A percentile compares a stretch with the other conserved stretches of the same genome.
Conservation (phyloP, 2,113 vertebrate genomes). For the Rhinichthys klamathensis region DNA sequence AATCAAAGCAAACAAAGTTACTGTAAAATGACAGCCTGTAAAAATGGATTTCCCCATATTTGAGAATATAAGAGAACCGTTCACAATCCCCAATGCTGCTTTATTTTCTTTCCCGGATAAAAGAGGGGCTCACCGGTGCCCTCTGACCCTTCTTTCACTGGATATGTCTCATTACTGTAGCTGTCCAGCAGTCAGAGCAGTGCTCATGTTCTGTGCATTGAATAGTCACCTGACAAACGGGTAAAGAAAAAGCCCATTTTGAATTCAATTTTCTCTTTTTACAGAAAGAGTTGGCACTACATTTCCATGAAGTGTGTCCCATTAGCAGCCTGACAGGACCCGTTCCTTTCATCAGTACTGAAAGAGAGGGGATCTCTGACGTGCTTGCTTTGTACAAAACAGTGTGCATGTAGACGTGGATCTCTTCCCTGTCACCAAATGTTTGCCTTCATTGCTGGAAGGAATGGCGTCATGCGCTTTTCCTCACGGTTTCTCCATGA, state of each 20-base stretch:
- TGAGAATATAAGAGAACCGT: conserved; percentile 37
- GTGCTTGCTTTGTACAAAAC: conserved; percentile 27
- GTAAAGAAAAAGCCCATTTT: conserved; percentile 33
- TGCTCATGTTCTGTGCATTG: not conserved
- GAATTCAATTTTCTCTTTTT: conserved; percentile 9
- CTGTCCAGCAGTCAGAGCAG: not conserved
- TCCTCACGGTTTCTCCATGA: not conserved
- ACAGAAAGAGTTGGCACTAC: conserved; percentile 20
- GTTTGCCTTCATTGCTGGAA: conserved; percentile 8
- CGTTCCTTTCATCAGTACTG: conserved; percentile 27
- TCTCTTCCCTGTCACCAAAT: conserved; percentile 33
- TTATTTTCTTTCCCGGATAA: conserved; percentile 24
- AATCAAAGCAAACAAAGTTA: conserved; percentile 48
- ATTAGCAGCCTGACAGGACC: conserved; percentile 32
- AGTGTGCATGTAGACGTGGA: conserved; percentile 2
- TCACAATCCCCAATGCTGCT: conserved; percentile 34
- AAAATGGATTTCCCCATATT: conserved; percentile 41
- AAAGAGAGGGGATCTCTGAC: conserved; percentile 1
- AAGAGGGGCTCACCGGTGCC: not conserved
- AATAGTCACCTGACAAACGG: conserved; percentile 33
- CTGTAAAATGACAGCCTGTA: conserved; percentile 53
- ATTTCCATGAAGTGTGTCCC: conserved; percentile 22
- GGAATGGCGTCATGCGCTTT: conserved; percentile 13
- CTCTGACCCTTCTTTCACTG: conserved; percentile 16
- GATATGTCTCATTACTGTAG: conserved; percentile 1